A percentile compares a stretch with the other conserved stretches of the same genome.
phyloP scores from a whole-genome alignment of 92 coral and sea anemone genomes.

The Epizoanthus fatuus region DNA sequence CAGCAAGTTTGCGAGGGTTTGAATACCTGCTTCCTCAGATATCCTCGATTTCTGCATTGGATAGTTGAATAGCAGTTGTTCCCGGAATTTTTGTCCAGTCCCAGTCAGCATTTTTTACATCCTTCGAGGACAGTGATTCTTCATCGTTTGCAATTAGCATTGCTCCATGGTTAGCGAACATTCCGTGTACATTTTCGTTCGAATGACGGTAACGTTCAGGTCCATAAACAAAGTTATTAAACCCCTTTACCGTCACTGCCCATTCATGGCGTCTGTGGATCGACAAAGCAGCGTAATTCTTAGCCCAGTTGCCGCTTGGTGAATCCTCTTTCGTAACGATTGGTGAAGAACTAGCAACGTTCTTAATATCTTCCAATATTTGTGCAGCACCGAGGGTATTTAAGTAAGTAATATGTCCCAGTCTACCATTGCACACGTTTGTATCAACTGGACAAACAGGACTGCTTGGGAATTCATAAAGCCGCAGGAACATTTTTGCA shows the following conservation, averaged over 20 bases:
- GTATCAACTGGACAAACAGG: neutral
- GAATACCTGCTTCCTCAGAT: conserved; percentile 35
- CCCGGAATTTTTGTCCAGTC: conserved; percentile 91
- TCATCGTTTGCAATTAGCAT: conserved; percentile 78
- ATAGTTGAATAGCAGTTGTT: conserved; percentile 74
- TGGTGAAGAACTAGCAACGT: neutral
- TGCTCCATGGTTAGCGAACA: conserved; percentile 80
- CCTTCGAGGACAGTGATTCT: conserved; percentile 54
- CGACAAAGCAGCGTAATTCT: conserved; percentile 82
- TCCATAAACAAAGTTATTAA: conserved; percentile 78
- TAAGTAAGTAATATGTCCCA: neutral
- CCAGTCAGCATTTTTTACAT: conserved; percentile 75
- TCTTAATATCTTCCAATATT: conserved; percentile 16
- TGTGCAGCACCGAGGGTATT: conserved; percentile 19
- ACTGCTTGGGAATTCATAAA: neutral
- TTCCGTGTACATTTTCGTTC: conserved; percentile 68
- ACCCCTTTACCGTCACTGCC: conserved; percentile 85
- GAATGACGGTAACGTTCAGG: conserved; percentile 39
- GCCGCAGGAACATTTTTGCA: neutral
- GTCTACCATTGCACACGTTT: conserved; percentile 22
- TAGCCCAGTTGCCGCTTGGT: conserved; percentile 88
- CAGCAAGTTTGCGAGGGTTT: conserved; percentile 64
- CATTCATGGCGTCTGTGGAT: conserved; percentile 82
- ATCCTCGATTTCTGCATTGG: neutral
- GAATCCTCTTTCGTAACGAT: conserved; percentile 48